Base-by-base conservation (phyloP, 2,113 vertebrate species). In the Spea multiplicata region DNA sequence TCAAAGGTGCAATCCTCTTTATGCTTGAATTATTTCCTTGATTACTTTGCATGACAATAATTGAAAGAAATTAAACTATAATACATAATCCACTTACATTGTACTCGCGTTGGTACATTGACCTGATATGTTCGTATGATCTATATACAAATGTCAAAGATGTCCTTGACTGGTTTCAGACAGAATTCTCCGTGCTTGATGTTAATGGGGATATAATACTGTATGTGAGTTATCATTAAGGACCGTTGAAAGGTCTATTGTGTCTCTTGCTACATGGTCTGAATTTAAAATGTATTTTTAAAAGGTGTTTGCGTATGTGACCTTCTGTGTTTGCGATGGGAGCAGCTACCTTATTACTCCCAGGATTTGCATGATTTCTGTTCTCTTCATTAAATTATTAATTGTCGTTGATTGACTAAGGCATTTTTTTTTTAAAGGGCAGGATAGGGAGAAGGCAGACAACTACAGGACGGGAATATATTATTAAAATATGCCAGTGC, bases 31-130 rank as follows among this genome's bases (percentile, higher is more conserved):
- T 78, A 71, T 71, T 78, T 47, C 46, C 17, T 69, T 78, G 69
- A 78, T 78, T 78, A 78, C 17, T 48, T 61, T 44, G 67, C 75
- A 70, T 77, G 75, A 77, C 66, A 78, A 70, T 78, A 78, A 71
- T 71, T 71, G 68, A 78, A 78, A 71, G 57, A 69, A 71, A 78
- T 71, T 13, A 78, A 71, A 71, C 59, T 64, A 59, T 78, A 57
- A 71, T 71, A 71, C 30, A 71, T 71, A 52, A 48, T 64, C 52
- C 55, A 71, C 16, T 78, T 71, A 71, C 5, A 50, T 44, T 49
- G 49, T 62, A 50, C 12, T 59, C 52, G 17, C 53, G 2, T 12
- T 30, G 49, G 48, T 53, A 55, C 49, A 53, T 70, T 70, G 17
- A 76, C 44, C 74, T 68, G 65, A 13, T 69, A 77, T 67, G 17